A percentile compares a stretch with the other conserved stretches of the same genome.
phyloP scores from a whole-genome alignment of 2,888 invertebrate genomes.

The Napeogenes sylphis region DNA sequence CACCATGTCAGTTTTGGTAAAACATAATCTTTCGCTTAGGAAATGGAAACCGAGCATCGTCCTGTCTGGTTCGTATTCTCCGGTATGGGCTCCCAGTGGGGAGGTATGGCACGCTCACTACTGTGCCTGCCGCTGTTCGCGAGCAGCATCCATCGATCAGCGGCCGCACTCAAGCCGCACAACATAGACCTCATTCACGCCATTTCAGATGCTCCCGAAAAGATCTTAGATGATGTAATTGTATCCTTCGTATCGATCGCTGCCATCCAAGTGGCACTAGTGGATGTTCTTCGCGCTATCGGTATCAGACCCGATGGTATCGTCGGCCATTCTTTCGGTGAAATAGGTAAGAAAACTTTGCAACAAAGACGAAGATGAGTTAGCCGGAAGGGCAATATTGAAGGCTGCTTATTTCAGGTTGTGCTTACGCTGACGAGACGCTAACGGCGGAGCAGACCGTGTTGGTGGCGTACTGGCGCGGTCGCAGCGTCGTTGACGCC shows the following conservation, averaged over 20 bases:
- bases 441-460: conserved; percentile 96
- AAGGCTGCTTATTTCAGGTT: conserved; percentile 74
- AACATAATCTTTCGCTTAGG: conserved; percentile 36
- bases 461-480: conserved; percentile 85
- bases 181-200: conserved; percentile 90
- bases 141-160: conserved; percentile 85
- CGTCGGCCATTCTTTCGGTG: conserved; percentile 96
- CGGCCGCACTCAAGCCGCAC: conserved; percentile 86
- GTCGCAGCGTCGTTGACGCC: conserved; percentile 79
- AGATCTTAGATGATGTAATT: conserved; percentile 89
- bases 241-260: conserved; percentile 96
- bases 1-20: not conserved
- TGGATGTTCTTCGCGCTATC: conserved; percentile 86
- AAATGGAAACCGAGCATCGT: conserved; percentile 77
- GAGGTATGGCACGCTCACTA: conserved; percentile 94
- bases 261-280: conserved; percentile 96
- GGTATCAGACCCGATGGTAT: conserved; percentile 95
- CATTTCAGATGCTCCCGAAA: conserved; percentile 85
- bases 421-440: conserved; percentile 97
- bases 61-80: conserved; percentile 97
- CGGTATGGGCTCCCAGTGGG: conserved; percentile 99
- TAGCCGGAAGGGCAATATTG: not conserved
- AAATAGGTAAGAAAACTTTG: conserved; percentile 76
- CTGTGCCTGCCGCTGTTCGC: conserved; percentile 90
- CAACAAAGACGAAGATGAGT: not conserved